Evolutionary conservation across 2,888 invertebrate genomes (phyloP), one percentile per base, ranked within the genome.

Genomic region (Ligdia adustata): DNA sequence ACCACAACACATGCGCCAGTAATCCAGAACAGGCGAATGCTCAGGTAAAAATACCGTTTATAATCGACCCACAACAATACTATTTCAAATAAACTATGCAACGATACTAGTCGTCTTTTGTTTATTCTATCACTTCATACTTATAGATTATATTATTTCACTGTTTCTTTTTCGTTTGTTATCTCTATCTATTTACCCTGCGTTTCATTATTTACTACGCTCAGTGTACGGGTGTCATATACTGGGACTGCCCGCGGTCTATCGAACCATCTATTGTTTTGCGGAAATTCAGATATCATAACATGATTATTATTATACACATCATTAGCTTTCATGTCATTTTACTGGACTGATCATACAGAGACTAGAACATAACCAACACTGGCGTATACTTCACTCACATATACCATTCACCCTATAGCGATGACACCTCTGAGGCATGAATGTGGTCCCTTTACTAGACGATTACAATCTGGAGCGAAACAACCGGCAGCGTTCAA

Each of bases 1-100:
- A 95, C 94, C 94, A 94, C 94, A 94, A 93, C 94, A 94, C 94
- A 94, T 94, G 92, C 94, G 91, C 90, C 91, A 91, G 90, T 90
- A 91, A 92, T 92, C 92, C 92, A 92, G 93, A 93, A 92, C 93
- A 93, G 92, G 92, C 92, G 92, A 89, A 82, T 83, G 90, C 92
- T 92, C 93, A 93, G 93, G 93, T 93, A 93, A 93, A 86, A 93
- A 85, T 84, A 82, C 83, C 82, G 79, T 87, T 85, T 85, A 76
- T 88, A 86, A 79, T 79, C 82, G 87, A 85, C 85, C 89, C 89
- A 86, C 89, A 79, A 83, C 66, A 80, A 82, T 83, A 88, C 83
- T 75, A 61, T 78, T 84, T 86, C 87, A 79, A 75, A 80, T 79
- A 82, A 81, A 86, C 86, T 87, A 80, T 87, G 88, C 89, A 87